phyloP scores from a whole-genome alignment of 2,888 invertebrate genomes.

The Penaeus monodon region DNA sequence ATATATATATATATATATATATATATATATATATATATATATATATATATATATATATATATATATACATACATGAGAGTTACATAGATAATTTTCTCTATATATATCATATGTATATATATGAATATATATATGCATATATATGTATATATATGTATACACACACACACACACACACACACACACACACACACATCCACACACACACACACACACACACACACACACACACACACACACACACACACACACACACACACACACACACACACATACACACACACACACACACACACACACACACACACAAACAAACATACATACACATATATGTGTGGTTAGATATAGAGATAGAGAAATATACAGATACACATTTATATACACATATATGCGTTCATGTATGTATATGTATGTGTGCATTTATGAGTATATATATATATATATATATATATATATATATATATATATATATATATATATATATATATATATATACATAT shows the following conservation, averaged over 20 bases:
- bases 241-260: not conserved
- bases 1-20: too few relatives aligned
- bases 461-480: too few relatives aligned
- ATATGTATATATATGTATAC: not conserved
- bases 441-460: too few relatives aligned
- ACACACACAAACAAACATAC: not conserved
- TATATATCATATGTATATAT: slow-evolving; percentile 30
- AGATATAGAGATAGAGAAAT: too few relatives aligned
- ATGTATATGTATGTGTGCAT: not conserved
- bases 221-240: not conserved
- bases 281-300: too few relatives aligned
- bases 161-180: not conserved
- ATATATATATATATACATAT: too few relatives aligned
- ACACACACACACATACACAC: too few relatives aligned
- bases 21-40: too few relatives aligned
- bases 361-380: too few relatives aligned
- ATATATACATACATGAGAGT: slow-evolving; percentile 20
- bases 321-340: not conserved
- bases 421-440: not conserved
- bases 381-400: not conserved
- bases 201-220: slow-evolving; percentile 1
- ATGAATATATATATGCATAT: slow-evolving; percentile 23
- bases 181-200: slow-evolving; percentile 19
- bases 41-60: not conserved
- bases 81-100: too few relatives aligned